Evolutionary conservation across 2,888 invertebrate species (phyloP), one percentile per base, ranked within the genome.

Genomic region (Drosophila kanekoi): DNA sequence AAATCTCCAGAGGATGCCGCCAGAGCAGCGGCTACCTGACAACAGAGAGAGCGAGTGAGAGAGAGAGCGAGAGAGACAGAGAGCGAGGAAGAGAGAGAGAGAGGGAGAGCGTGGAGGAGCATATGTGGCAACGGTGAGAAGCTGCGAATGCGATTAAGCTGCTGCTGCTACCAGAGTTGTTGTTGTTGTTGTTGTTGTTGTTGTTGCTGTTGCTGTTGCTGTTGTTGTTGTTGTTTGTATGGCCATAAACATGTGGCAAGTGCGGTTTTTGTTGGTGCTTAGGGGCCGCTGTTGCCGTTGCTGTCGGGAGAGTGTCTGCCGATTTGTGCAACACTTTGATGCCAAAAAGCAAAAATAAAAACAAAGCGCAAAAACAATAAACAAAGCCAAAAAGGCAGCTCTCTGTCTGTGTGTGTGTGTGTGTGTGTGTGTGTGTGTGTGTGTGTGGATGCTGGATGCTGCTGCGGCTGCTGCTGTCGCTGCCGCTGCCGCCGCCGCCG

Each of bases 271-370:
- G 65, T 67, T 66, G 63, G 28, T 75, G 59, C 71, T 67, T 48
- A 57, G 68, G 60, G 63, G 51, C 63, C 41, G 72, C 49, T 76
- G 63, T 49, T 60, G 57, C 43, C 54, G 62, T 32, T 57, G 78
- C 47, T 60, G 74, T 44, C 43, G 63, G 51, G 67, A 77, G 80
- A 78, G 75, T 78, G 75, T 76, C 75, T 81, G 76, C 68, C 84
- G 86, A 77, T 89, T 90, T 90, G 87, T 90, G 90, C 90, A 90
- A 84, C 81, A 87, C 80, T 83, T 88, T 68, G 81, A 78, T 77
- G 81, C 76, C 78, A 79, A 71, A 20, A 20, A 20, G 3, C 3
- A 20, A 20, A 20, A 23, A 28, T 8, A 28, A 44, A 51, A 71
- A 63, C 65, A 64, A 71, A 77, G 67, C 70, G 81, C 83, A 85